Base-by-base conservation (phyloP, 2,113 vertebrate species). In the Platycercus adscitus region DNA sequence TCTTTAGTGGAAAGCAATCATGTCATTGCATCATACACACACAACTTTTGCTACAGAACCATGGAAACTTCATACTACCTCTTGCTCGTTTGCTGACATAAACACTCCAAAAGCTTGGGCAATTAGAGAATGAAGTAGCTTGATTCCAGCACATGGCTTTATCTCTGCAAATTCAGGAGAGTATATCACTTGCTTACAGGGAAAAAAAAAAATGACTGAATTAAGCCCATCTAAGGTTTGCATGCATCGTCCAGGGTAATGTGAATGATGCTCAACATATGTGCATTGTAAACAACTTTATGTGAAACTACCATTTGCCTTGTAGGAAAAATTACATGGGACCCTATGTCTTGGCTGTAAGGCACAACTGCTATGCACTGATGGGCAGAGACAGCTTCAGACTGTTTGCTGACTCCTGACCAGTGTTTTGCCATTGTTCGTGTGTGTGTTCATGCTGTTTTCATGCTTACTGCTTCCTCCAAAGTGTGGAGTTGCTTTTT, bases 1-100 rank as follows among this genome's bases (percentile, higher is more conserved):
- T 87, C 28, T 33, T 49, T 5, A 60, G 41, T 28, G 60, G 35
- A 81, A 72, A 66, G 25, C 23, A 46, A 5, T 72, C 0, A 0
- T 91, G 49, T 53, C 23, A 6, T n/a, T 83, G 37, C 5, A 24
- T 15, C 3, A 4, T 65, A 9, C 43, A 17, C 0, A 0, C 29
- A 33, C 29, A 72, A 12, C 33, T 76, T 35, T 15, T 93, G 47
- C n/a, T 64, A 4, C 1, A 1, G 50, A 85, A 37, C 29, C 14
- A 10, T 19, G 24, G n/a, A 53, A 94, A 86, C 53, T 78, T 89
- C n/a, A 8, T n/a, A 2, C 9, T 68, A 26, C 9, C 7, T 84
- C 21, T 69, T 55, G 39, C 13, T 88, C 17, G 2, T 28, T 71
- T 56, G 24, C 55, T 55, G 33, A 70, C 4, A 13, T 7, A 23